phyloP scores from a whole-genome alignment of 2,888 invertebrate species.

The Clitarchus hookeri region DNA sequence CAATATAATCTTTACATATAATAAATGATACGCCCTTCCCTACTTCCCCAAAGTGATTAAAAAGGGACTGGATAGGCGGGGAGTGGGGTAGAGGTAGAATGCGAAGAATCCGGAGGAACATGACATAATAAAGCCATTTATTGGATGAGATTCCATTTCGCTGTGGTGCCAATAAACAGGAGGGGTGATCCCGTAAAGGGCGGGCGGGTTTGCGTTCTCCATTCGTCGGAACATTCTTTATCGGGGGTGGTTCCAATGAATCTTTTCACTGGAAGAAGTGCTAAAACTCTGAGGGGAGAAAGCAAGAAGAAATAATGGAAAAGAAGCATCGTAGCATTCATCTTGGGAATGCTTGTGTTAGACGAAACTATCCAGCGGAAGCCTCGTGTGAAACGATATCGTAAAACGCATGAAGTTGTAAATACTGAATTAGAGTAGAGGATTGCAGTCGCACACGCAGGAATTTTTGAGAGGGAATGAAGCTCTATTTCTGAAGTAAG shows the following conservation, averaged over 20 bases:
- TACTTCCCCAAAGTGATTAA: background rate
- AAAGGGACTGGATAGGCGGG: background rate
- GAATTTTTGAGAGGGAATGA: too few species aligned
- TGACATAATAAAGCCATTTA: background rate
- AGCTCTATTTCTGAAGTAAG: too few species aligned
- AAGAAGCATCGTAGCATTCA: too few species aligned
- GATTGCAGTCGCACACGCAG: too few species aligned
- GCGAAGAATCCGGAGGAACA: background rate
- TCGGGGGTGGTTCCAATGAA: background rate
- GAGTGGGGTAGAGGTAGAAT: background rate
- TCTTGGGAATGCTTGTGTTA: too few species aligned
- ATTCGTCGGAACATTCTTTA: background rate
- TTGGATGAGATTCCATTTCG: slow-evolving; percentile 1
- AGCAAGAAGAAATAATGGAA: too few species aligned
- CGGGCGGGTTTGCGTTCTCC: background rate
- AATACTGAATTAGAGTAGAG: too few species aligned
- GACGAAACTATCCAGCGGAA: too few species aligned
- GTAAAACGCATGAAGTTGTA: too few species aligned
- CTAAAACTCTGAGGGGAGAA: background rate
- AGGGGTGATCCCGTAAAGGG: background rate
- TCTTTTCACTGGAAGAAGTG: background rate
- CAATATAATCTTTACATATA: background rate
- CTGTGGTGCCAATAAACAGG: background rate
- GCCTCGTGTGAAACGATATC: too few species aligned
- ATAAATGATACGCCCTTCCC: background rate